A percentile compares a stretch with the other conserved stretches of the same genome.
phyloP scores from a whole-genome alignment of 2,888 invertebrate species.

The Heliconius charithonia region DNA sequence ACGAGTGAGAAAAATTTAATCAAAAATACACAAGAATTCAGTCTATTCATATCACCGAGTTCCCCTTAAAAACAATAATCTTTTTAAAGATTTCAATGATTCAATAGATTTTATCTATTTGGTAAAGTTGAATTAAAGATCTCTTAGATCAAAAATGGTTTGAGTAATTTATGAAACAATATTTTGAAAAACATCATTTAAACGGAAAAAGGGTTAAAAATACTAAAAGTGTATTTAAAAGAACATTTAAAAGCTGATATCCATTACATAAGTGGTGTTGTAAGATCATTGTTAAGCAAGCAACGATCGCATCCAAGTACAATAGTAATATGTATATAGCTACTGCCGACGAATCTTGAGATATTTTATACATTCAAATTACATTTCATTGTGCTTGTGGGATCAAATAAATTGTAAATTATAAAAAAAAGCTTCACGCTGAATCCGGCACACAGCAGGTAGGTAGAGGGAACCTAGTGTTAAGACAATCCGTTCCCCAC shows the following conservation, averaged over 20 bases:
- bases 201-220: neutral
- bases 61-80: too few relatives aligned
- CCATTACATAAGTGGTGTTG: conserved; percentile 39
- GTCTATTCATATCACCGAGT: too few relatives aligned
- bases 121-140: too few relatives aligned
- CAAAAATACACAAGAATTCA: too few relatives aligned
- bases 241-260: conserved; percentile 28
- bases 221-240: conserved; percentile 1
- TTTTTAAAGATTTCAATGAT: too few relatives aligned
- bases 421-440: neutral
- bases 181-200: neutral
- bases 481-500: too few relatives aligned
- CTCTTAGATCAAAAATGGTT: too few relatives aligned
- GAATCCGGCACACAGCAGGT: too few relatives aligned
- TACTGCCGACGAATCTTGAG: conserved; percentile 4
- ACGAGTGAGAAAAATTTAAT: too few relatives aligned
- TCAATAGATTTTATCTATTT: too few relatives aligned
- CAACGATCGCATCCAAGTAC: conserved; percentile 28
- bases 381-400: neutral
- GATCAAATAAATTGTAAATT: neutral
- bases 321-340: conserved; percentile 6
- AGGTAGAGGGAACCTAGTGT: too few relatives aligned
- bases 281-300: conserved; percentile 42
- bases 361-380: neutral
- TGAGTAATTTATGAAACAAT: too few relatives aligned